Evolutionary conservation across 92 coral and sea anemone species (phyloP), one percentile per base, ranked within the genome.

Genomic region (Plumapathes pennacea): DNA sequence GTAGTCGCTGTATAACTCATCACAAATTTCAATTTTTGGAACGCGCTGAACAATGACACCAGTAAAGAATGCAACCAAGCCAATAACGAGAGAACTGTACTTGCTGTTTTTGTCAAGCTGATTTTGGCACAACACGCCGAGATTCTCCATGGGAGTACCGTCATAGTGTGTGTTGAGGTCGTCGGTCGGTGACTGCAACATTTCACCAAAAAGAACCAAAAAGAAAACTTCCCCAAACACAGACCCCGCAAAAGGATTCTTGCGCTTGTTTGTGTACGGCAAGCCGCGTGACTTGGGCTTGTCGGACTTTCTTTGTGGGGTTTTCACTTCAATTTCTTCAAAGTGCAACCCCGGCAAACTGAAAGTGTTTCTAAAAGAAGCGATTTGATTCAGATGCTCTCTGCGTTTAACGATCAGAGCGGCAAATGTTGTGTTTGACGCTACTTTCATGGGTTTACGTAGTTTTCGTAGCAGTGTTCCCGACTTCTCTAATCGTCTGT

Each of bases 61-160:
- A 11, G 92, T 81, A 31, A 66, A 11, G 24, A 89, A 70, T 3
- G 97, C 89, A 15, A 72, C 44, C 13, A 67, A 46, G 6, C 92
- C 91, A 38, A 85, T 64, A 17, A 89, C 97, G 2, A 89, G 47
- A 0, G 97, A 77, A 38, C 97, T 85, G 66, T 71, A 89, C 13
- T 80, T 22, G 50, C 74, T 81, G 65, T 78, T 88, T n/a, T n/a
- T n/a, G 32, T 57, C 58, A 36, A 68, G 69, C 31, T 67, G 76
- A 27, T 83, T 83, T 73, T 83, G 89, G 42, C 72, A 62, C 18
- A 88, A 54, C 5, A 88, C 96, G n/a, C 86, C 90, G 23, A 88
- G 50, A 48, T 85, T 89, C 37, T 88, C 96, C 58, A 88, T 30
- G 46, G 83, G 83, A 6, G 96, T 88, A 12, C 96, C 96, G 54